Evolutionary conservation across 2,797 vertebrate species (phyloP).

Genomic region (Ctenosaura bakeri): DNA sequence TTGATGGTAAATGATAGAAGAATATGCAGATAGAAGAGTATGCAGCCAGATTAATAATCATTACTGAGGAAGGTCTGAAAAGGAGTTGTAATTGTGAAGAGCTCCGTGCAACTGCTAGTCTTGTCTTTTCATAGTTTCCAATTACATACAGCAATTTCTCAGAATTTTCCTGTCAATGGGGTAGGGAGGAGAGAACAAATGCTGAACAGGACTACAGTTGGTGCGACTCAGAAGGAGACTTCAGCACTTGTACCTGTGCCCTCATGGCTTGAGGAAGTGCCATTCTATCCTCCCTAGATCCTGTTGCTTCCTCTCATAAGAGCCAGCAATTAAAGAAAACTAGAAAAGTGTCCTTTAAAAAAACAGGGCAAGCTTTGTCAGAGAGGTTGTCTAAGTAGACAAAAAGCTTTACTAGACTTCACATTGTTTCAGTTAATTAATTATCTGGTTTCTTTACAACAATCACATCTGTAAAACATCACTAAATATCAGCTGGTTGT

Average conservation of each 20-base stretch:
- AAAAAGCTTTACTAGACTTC: not conserved
- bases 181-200: not conserved
- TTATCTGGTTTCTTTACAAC: not conserved
- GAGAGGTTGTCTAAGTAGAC: not conserved
- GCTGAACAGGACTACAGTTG: too few species aligned
- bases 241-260: not conserved
- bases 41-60: not conserved
- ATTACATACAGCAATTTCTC: too few species aligned
- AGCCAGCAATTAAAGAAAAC: not conserved
- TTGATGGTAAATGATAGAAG: not conserved
- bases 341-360: not conserved
- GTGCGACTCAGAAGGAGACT: not conserved
- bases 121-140: too few species aligned
- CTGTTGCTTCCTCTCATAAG: not conserved
- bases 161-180: too few species aligned
- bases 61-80: too few species aligned
- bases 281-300: not conserved
- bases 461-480: slow-evolving; percentile 1
- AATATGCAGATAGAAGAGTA: too few species aligned
- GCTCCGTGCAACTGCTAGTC: too few species aligned
- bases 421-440: not conserved
- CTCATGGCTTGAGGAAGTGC: not conserved
- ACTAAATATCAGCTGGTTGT: not conserved
- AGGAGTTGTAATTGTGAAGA: not conserved
- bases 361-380: not conserved